Base-by-base conservation (phyloP, 2,888 invertebrate genomes). In the Clivina fossor region DNA sequence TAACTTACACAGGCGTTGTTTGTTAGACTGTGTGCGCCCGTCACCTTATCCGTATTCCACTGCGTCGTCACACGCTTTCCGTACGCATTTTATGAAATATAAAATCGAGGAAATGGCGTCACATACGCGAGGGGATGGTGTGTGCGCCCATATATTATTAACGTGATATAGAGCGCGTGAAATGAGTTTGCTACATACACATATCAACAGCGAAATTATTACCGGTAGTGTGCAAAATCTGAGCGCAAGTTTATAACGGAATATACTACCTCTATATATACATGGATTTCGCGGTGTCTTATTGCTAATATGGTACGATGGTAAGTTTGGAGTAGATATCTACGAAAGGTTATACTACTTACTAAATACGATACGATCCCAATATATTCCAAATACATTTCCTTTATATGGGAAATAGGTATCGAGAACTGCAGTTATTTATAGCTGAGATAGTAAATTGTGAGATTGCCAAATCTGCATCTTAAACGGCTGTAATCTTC, bases 51-150 rank as follows among this genome's bases (percentile, higher is more conserved):
- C 19, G 20, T 22, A 33, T 16, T 22, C 20, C 22, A 13, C 13
- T 8, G 9, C 9, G 26, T 24, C 15, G 35, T 13, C 11, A 15
- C 35, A 11, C 8, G 13, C n/a, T 35, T 8, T 15, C 35, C 15
- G 15, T 8, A 49, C 40, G 22, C 33, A 26, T 53, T 53, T 53
- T 53, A 53, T 53, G 53, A 53, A 51, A 51, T 51, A 51, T 51
- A 51, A 51, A 51, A 41, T 33, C 44, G 26, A 37, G 53, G 18
- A 43, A 44, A 53, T 49, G 24, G 15, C 24, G 24, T 33, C 32
- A n/a, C 50, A 19, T 41, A 38, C 40, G 38, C 40, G 28, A n/a
- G n/a, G n/a, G n/a, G n/a, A n/a, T n/a, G n/a, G n/a, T n/a, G n/a
- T n/a, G n/a, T n/a, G n/a, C n/a, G n/a, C n/a, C n/a, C n/a, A n/a